Base-by-base conservation (phyloP, 2,888 invertebrate species). In the Xestia xanthographa region DNA sequence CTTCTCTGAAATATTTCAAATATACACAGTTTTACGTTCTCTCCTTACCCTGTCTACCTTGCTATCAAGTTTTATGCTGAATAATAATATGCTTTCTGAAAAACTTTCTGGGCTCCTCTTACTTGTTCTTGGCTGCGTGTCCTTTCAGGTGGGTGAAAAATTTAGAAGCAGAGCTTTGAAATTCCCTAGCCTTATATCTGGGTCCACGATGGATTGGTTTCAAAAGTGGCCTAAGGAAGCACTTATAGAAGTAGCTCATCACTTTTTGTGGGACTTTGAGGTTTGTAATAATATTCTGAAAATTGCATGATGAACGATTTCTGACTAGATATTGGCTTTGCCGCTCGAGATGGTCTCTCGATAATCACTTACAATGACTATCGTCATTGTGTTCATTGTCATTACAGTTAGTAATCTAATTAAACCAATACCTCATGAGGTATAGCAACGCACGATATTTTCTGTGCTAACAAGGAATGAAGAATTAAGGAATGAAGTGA, bases 131-230 rank as follows among this genome's bases (percentile, higher is more conserved):
- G 22, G 26, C 4, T 56, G 20, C 9, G 0, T 45, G 26, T 56
- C 43, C 41, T 58, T 60, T 22, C 80, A 98, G 98, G 98, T 99
- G 2, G 98, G 99, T 77, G 98, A 98, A 92, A 99, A 98, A 91
- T 99, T 99, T 94, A 97, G 99, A 77, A 98, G 98, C 72, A 97
- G 99, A 80, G 97, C 99, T 0, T 91, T 99, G 69, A 99, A 98
- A 93, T 99, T 99, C 92, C 99, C 99, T 0, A 99, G 98, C 9
- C 96, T 99, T n/a, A 99, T 99, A 91, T 99, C 99, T 22, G 99
- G 99, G 0, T 99, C 98, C 85, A 98, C 98, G 0, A 98, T 99
- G 95, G 98, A 99, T 92, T 99, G 99, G 99, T 99, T 99, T 95
- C 98, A 98, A 87, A 97, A 98, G 84, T 99, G 99, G 99, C 99